Evolutionary conservation across 1,140 invertebrate genomes (phyloP).

Genomic region (Cydia fagiglandana): DNA sequence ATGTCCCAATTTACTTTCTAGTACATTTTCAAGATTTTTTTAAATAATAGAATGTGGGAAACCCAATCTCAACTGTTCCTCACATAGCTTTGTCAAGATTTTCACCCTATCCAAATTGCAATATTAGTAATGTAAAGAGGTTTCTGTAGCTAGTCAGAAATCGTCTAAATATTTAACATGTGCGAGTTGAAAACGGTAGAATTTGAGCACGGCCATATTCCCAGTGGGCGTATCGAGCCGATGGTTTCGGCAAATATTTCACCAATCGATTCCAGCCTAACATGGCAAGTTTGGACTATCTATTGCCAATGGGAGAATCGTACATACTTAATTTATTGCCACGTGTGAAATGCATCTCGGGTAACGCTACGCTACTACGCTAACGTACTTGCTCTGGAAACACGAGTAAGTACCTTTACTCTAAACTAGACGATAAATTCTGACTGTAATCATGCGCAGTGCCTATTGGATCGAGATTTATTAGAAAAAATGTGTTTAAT

Average conservation of each 20-base stretch:
- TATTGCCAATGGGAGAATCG: conserved; percentile 1
- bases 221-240: conserved; percentile 7
- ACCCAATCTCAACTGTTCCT: no score
- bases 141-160: conserved; percentile 10
- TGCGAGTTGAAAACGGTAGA: conserved; percentile 24
- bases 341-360: not conserved
- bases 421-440: not conserved
- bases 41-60: no score
- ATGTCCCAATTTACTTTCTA: no score
- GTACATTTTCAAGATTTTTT: no score
- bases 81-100: not conserved
- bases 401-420: not conserved
- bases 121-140: not conserved
- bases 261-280: conserved; percentile 21
- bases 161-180: conserved; percentile 10
- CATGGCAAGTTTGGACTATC: conserved; percentile 12
- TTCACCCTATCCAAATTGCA: not conserved
- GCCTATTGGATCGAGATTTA: no score
- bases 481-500: no score
- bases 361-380: not conserved
- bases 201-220: conserved; percentile 1
- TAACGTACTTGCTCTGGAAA: not conserved
- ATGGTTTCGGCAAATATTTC: conserved; percentile 23
- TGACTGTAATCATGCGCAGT: not conserved
- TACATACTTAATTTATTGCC: conserved; percentile 3